These are phyloP conservation scores for Artibeus jamaicensis DNA, from an alignment of 2,797 vertebrate genomes.

Conservation along the genomic window DNA sequence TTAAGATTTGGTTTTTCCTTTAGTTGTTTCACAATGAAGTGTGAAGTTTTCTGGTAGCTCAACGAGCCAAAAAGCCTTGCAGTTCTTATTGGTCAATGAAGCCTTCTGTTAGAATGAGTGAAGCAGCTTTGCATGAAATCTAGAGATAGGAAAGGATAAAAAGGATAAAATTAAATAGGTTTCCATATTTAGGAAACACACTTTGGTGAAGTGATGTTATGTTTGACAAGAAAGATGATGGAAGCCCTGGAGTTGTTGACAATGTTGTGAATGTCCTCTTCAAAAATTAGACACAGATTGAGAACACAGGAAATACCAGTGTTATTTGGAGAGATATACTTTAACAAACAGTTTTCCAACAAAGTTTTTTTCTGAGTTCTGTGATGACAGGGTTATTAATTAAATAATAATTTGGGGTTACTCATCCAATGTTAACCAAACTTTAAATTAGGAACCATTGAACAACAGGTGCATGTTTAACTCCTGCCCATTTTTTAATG, in stretches of 20 bases:
- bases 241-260: not conserved
- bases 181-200: constrained; percentile 3
- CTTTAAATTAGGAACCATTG: not conserved
- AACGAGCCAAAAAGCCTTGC: not conserved
- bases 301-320: not conserved
- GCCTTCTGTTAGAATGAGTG: not conserved
- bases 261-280: not conserved
- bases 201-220: not conserved
- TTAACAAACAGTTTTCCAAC: not conserved
- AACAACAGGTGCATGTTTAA: not conserved
- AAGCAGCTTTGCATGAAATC: not conserved
- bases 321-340: not conserved
- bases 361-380: not conserved
- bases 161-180: not conserved
- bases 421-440: not conserved
- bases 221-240: not conserved
- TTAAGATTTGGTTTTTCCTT: not conserved
- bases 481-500: not conserved
- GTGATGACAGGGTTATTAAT: not conserved
- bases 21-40: not conserved
- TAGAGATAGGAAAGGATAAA: not conserved
- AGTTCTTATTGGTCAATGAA: not conserved
- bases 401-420: not conserved
- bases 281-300: not conserved
- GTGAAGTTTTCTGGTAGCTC: not conserved